Conservation (phyloP, 1,140 invertebrate species). For the Dreissena polymorpha region DNA sequence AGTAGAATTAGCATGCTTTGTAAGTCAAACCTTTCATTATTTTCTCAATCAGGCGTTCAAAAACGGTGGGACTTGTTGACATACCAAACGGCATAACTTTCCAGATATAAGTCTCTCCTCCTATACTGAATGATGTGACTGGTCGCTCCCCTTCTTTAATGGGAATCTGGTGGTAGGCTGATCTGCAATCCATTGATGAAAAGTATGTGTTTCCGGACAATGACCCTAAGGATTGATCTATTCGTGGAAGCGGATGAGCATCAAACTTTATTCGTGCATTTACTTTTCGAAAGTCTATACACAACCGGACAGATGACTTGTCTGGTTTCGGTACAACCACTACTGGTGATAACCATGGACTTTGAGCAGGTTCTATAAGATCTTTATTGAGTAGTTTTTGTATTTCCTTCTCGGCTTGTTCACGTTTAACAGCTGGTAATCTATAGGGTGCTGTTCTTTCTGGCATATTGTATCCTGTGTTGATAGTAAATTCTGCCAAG, state of each 20-base stretch:
- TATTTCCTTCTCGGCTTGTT: slow-evolving; percentile 24
- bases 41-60: slow-evolving; percentile 25
- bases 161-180: slow-evolving; percentile 7
- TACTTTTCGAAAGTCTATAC: slow-evolving; percentile 30
- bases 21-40: slow-evolving; percentile 4
- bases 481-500: slow-evolving; percentile 16
- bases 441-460: neutral
- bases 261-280: slow-evolving; percentile 19
- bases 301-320: slow-evolving; percentile 1
- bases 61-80: slow-evolving; percentile 8
- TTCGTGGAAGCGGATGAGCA: slow-evolving; percentile 26
- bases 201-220: slow-evolving; percentile 18
- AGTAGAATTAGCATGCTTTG: slow-evolving; percentile 26
- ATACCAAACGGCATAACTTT: slow-evolving; percentile 40
- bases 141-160: slow-evolving; percentile 9
- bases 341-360: slow-evolving; percentile 7
- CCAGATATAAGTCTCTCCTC: slow-evolving; percentile 14
- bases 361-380: slow-evolving; percentile 8
- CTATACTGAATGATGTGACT: slow-evolving; percentile 27
- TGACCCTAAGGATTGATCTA: slow-evolving; percentile 11
- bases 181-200: slow-evolving; percentile 7
- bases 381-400: slow-evolving; percentile 15
- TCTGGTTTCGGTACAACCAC: slow-evolving; percentile 23
- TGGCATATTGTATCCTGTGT: slow-evolving; percentile 12
- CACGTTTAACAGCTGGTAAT: slow-evolving; percentile 7